Percentiles rank a stretch among this genome's conserved stretches.
phyloP scores from a whole-genome alignment of 2,888 invertebrate species.

The Monochamus alternatus region DNA sequence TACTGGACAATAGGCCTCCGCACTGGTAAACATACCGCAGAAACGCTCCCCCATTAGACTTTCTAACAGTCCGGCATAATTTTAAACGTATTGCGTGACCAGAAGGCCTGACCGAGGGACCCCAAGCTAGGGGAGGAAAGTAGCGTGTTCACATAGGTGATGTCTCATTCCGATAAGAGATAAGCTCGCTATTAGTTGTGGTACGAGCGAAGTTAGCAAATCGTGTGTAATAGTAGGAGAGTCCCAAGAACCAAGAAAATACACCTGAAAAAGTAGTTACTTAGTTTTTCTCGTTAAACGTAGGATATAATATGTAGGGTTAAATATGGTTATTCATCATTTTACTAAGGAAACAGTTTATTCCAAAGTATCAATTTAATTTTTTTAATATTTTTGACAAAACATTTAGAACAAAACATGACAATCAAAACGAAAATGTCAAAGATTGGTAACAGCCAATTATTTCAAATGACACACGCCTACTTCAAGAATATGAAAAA shows the following conservation, averaged over 20 bases:
- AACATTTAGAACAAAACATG: no score
- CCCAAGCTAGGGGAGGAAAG: background rate
- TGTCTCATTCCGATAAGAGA: constrained; percentile 28
- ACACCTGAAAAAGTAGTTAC: background rate
- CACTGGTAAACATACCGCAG: background rate
- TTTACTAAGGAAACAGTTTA: no score
- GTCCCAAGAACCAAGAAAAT: background rate
- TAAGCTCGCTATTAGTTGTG: constrained; percentile 20
- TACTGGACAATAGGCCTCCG: background rate
- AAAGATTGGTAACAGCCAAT: no score
- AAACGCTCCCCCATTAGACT: background rate
- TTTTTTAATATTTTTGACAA: no score
- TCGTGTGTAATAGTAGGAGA: constrained; percentile 15
- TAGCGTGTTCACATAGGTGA: constrained; percentile 13
- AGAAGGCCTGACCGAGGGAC: constrained; percentile 2
- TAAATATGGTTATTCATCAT: no score
- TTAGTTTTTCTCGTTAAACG: background rate
- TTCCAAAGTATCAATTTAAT: no score
- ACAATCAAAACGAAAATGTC: no score
- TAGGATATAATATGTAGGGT: no score
- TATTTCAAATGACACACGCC: no score
- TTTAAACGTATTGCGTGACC: constrained; percentile 12
- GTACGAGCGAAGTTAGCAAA: constrained; percentile 12
- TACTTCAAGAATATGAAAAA: no score
- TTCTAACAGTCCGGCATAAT: constrained; percentile 10